These are phyloP conservation scores for Augochlora pura DNA, from an alignment of 1,140 invertebrate genomes.

Conservation along the genomic window DNA sequence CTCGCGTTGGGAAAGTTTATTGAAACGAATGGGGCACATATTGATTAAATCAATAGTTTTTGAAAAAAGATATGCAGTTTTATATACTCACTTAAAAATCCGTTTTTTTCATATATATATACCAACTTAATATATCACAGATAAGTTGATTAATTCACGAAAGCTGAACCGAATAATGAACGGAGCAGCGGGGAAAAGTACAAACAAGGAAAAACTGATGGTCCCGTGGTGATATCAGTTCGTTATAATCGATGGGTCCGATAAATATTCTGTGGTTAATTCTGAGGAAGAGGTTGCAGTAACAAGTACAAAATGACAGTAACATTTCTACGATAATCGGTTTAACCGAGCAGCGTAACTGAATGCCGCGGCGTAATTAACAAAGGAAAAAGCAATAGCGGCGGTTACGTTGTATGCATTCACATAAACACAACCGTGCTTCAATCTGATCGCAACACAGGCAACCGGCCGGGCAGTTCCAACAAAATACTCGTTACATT, in stretches of 20 bases:
- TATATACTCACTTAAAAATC: no score
- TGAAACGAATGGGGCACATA: no score
- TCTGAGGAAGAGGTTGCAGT: conserved; percentile 19
- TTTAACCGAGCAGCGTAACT: conserved; percentile 44
- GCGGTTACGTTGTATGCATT: conserved; percentile 29
- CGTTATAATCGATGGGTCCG: neutral
- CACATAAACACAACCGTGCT: conserved; percentile 39
- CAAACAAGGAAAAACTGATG: neutral
- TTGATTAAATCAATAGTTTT: no score
- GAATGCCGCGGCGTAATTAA: conserved; percentile 42
- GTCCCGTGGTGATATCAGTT: neutral
- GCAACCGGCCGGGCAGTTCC: conserved; percentile 18
- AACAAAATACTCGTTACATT: conserved; percentile 48
- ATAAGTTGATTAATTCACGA: no score
- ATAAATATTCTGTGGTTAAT: conserved; percentile 31
- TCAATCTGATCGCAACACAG: conserved; percentile 44
- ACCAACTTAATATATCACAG: no score
- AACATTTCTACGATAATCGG: conserved; percentile 45
- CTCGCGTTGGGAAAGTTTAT: no score
- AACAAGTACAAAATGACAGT: conserved; percentile 34
- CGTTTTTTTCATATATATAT: no score
- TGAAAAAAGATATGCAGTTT: no score
- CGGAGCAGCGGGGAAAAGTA: neutral
- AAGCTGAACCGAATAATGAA: neutral
- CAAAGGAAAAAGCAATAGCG: conserved; percentile 51